These are phyloP conservation scores for Crax fasciolata DNA, from an alignment of 2,797 vertebrate species.

Conservation along the genomic window DNA sequence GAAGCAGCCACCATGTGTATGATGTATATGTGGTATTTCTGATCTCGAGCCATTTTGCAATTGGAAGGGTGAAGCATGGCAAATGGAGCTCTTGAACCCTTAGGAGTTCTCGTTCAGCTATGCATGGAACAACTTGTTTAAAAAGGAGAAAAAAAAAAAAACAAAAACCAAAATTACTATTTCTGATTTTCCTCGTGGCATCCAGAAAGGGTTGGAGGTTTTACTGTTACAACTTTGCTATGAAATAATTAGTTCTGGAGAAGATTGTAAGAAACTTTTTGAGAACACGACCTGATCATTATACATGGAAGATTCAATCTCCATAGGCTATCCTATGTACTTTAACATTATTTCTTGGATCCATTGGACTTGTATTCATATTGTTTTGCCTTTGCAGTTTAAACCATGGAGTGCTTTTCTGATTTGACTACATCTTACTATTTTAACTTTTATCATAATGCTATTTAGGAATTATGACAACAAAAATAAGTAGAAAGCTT, in stretches of 20 bases:
- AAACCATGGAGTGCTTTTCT: not conserved
- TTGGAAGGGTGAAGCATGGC: not conserved
- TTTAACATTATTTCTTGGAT: not conserved
- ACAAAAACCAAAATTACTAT: not conserved
- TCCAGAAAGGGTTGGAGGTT: not conserved
- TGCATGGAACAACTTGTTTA: not conserved
- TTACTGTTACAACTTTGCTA: not conserved
- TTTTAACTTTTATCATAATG: not conserved
- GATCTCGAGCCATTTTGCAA: accelerated
- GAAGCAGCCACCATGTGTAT: no score
- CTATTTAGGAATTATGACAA: not conserved
- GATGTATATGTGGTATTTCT: not conserved
- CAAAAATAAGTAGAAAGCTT: not conserved
- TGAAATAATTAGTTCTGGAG: not conserved
- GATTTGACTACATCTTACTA: not conserved
- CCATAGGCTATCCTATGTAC: not conserved
- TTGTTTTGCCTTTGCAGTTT: not conserved
- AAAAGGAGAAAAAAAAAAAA: no score
- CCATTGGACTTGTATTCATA: not conserved
- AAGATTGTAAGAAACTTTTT: not conserved
- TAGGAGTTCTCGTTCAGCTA: not conserved
- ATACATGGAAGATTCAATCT: not conserved
- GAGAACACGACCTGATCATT: not conserved
- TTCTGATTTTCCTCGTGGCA: not conserved
- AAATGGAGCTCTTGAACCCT: not conserved